Evolutionary conservation across 2,888 invertebrate species (phyloP), one percentile per base, ranked within the genome.

Genomic region (Dryococelus australis): DNA sequence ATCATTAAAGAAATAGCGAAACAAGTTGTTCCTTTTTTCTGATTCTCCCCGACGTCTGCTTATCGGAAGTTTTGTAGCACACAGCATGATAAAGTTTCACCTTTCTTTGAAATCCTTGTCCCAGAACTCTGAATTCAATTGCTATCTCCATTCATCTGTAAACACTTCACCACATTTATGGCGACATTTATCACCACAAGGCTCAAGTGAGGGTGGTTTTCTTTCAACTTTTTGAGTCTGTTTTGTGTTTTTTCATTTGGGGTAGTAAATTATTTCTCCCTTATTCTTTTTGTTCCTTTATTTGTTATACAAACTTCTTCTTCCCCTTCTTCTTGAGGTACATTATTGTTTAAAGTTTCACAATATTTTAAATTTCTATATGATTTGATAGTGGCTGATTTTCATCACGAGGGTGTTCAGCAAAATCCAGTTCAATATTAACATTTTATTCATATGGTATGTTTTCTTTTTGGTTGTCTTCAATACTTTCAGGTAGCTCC

Each of bases 131-230:
- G 65, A 20, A 16, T 65, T 65, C 16, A 13, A 65, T 65, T 65
- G 65, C 5, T 65, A 6, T 65, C 24, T 13, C 65, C 65, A 65
- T 24, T 65, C 65, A 12, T 65, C 65, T 16, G 65, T 20, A 65
- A 65, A 65, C 20, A 5, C 16, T 65, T 5, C 16, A 24, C 65
- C 16, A 16, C 65, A 65, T 65, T 65, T 65, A 24, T 65, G 5
- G 65, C 65, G 65, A 65, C 65, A 65, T 65, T 65, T 65, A 24
- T 65, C 65, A 65, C 24, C 65, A 65, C 65, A 65, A 65, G 65
- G 65, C 16, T 13, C 65, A 9, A 8, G 24, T 65, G 24, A 16
- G 65, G 24, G 24, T 20, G 65, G 13, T 65, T 65, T 65, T 65
- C 65, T 65, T 65, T 65, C 24, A 65, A 20, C 20, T 65, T 65